phyloP scores from a whole-genome alignment of 1,140 invertebrate species.

The Drosophila quadrilineata region DNA sequence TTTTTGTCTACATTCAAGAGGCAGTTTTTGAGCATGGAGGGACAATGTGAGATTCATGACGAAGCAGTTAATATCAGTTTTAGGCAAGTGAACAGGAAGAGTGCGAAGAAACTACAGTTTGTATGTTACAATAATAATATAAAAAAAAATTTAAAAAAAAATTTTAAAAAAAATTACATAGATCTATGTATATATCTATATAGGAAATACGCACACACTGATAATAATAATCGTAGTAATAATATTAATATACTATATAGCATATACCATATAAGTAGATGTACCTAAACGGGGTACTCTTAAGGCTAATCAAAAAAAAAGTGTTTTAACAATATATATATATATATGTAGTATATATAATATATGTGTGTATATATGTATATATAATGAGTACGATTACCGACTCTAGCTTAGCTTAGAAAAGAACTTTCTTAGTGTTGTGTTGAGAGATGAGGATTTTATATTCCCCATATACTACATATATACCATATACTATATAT shows the following conservation, averaged over 20 bases:
- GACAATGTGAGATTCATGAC: conserved; percentile 67
- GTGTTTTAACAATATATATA: conserved; percentile 26
- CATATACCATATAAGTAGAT: not conserved
- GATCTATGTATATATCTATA: conserved; percentile 10
- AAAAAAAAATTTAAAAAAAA: conserved; percentile 5
- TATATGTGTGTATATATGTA: conserved; percentile 24
- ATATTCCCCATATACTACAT: too few relatives aligned
- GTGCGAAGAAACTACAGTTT: too few relatives aligned
- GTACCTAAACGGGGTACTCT: conserved; percentile 49
- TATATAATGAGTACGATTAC: conserved; percentile 40
- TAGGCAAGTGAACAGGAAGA: not conserved
- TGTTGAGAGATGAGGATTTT: too few relatives aligned
- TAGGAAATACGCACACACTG: not conserved
- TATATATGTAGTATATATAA: conserved; percentile 29
- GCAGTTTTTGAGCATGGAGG: conserved; percentile 75
- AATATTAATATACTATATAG: too few relatives aligned
- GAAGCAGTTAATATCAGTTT: conserved; percentile 43
- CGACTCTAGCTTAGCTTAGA: conserved; percentile 52
- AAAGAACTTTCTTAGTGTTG: conserved; percentile 48
- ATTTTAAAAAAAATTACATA: not conserved
- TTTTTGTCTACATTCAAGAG: conserved; percentile 63
- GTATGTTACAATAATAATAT: too few relatives aligned
- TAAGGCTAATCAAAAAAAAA: conserved; percentile 64
- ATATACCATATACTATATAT: too few relatives aligned
- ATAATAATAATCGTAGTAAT: too few relatives aligned